Evolutionary conservation across 1,140 invertebrate genomes (phyloP).

Genomic region (Apolygus lucorum): DNA sequence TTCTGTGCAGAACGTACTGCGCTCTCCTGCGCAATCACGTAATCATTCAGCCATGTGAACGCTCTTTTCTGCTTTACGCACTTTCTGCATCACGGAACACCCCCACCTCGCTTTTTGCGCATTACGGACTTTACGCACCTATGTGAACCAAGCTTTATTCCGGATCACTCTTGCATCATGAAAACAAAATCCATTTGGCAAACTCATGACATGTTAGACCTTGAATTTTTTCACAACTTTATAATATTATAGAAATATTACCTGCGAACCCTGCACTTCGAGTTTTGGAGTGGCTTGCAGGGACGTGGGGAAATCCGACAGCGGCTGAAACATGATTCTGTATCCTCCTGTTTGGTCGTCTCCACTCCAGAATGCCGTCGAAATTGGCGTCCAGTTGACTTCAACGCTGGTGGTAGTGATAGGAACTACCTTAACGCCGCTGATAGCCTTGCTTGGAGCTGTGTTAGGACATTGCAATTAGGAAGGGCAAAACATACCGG

Average conservation of each 20-base stretch:
- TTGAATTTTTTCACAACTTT: too few species aligned
- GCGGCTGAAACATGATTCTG: constrained; percentile 75
- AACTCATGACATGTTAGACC: too few species aligned
- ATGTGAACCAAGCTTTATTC: too few species aligned
- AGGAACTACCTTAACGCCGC: constrained; percentile 75
- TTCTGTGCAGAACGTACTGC: too few species aligned
- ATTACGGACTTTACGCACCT: too few species aligned
- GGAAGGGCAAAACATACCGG: background rate
- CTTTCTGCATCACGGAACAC: too few species aligned
- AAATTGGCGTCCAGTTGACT: constrained; percentile 70
- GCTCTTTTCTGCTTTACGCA: too few species aligned
- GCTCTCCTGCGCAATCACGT: too few species aligned
- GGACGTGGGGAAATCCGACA: constrained; percentile 75
- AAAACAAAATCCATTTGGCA: too few species aligned
- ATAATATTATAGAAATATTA: constrained; percentile 39
- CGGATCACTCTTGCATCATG: too few species aligned
- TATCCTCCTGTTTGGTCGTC: constrained; percentile 80
- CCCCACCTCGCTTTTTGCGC: too few species aligned
- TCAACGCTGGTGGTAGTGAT: constrained; percentile 86
- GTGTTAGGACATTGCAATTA: constrained; percentile 31
- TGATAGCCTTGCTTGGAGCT: constrained; percentile 79
- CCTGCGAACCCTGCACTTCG: constrained; percentile 69
- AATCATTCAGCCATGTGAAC: too few species aligned
- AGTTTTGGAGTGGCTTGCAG: constrained; percentile 69
- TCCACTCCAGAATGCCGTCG: constrained; percentile 76